Evolutionary conservation across 2,888 invertebrate genomes (phyloP).

Genomic region (Cryptophagus acutangulus): DNA sequence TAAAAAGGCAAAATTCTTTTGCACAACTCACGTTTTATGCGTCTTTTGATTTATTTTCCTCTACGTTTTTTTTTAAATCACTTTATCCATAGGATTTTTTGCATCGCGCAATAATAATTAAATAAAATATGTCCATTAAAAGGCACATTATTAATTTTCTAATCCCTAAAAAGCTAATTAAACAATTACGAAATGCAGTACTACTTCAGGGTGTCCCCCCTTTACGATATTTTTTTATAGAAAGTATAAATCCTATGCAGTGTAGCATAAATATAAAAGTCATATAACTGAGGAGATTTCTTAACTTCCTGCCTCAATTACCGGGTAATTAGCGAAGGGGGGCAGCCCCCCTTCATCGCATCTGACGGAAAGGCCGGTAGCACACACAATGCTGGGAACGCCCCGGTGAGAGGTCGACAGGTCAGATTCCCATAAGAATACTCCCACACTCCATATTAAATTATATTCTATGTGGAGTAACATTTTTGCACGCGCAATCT

Average conservation of each 20-base stretch:
- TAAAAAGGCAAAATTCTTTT: not conserved
- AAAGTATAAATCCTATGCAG: no score
- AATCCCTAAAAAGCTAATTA: constrained; percentile 1
- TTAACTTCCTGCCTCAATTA: constrained; percentile 49
- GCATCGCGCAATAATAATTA: not conserved
- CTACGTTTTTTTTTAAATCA: not conserved
- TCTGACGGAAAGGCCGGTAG: constrained; percentile 34
- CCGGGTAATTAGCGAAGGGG: constrained; percentile 46
- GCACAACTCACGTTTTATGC: no score
- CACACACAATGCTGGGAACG: constrained; percentile 50
- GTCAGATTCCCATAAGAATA: constrained; percentile 50
- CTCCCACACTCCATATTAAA: constrained; percentile 48
- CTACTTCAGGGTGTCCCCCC: no score
- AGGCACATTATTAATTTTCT: no score
- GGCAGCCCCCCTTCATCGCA: constrained; percentile 31
- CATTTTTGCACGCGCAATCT: no score
- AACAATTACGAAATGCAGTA: constrained; percentile 1
- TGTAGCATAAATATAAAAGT: no score
- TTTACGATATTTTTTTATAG: no score
- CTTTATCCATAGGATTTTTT: not conserved
- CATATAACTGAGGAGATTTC: no score
- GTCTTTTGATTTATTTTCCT: not conserved
- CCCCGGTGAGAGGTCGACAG: constrained; percentile 47
- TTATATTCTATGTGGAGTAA: constrained; percentile 35
- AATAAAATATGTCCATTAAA: constrained; percentile 1